A percentile compares a stretch with the other conserved stretches of the same genome.
These are phyloP conservation scores for Thalassarche chlororhynchos DNA, from an alignment of 2,113 vertebrate genomes.

Conservation along the genomic window DNA sequence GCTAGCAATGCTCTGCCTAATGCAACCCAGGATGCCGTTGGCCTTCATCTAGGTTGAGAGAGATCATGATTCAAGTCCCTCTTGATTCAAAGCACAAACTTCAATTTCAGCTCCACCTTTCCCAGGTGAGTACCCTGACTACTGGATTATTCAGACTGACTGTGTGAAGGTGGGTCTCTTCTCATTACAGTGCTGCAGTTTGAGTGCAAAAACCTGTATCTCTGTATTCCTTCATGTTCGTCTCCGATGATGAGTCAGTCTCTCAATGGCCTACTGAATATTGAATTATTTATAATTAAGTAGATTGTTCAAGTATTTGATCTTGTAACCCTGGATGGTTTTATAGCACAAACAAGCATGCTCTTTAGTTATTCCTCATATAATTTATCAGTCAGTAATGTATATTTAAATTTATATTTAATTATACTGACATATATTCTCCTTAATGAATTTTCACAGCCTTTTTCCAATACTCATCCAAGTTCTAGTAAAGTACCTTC, in stretches of 20 bases:
- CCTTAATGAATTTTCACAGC: neutral
- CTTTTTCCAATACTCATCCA: neutral
- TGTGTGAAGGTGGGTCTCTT: neutral
- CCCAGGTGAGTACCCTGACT: neutral
- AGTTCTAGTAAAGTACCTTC: neutral
- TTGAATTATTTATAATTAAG: neutral
- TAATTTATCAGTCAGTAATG: neutral
- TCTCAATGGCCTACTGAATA: neutral
- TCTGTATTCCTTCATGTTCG: neutral
- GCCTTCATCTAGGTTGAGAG: neutral
- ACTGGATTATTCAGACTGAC: neutral
- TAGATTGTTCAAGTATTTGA: neutral
- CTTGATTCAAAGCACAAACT: neutral
- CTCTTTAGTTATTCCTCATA: neutral
- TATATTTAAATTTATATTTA: neutral
- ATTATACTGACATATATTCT: neutral
- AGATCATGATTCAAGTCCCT: neutral
- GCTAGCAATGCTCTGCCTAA: neutral
- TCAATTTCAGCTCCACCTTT: neutral
- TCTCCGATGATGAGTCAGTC: neutral
- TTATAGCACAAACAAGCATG: neutral
- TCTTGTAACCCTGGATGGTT: neutral
- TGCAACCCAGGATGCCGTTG: no score
- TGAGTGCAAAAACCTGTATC: neutral
- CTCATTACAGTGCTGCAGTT: neutral